phyloP scores from a whole-genome alignment of 2,888 invertebrate species.

The Ectemnius lituratus region DNA sequence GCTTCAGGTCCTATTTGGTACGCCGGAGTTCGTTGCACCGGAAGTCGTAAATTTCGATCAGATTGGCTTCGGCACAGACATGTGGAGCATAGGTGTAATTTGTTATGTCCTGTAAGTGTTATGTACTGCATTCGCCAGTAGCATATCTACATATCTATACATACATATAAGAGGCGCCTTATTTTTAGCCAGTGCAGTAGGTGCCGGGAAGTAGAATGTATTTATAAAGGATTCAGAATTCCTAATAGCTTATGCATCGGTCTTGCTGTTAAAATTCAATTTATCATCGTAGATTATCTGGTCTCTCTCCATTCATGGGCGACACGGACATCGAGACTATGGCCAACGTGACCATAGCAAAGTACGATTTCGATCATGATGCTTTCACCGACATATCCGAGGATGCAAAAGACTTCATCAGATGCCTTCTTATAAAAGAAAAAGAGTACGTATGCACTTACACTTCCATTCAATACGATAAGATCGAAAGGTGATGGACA shows the following conservation, averaged over 20 bases:
- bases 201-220: not conserved
- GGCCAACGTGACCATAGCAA: slow-evolving; percentile 98
- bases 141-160: not conserved
- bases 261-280: not conserved
- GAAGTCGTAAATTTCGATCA: slow-evolving; percentile 99
- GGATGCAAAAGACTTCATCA: slow-evolving; percentile 97
- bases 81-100: slow-evolving; percentile 99
- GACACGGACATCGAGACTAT: slow-evolving; percentile 98
- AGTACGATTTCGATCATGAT: slow-evolving; percentile 98
- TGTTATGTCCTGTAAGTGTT: slow-evolving; percentile 99
- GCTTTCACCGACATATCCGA: slow-evolving; percentile 96
- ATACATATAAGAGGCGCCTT: not conserved
- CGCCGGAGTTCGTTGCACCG: slow-evolving; percentile 99
- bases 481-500: no score
- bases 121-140: slow-evolving; percentile 15
- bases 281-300: slow-evolving; percentile 88
- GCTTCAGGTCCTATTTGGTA: slow-evolving; percentile 96
- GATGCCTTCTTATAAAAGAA: slow-evolving; percentile 93
- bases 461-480: no score
- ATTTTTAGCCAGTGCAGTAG: not conserved
- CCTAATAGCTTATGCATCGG: no score
- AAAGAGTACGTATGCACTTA: slow-evolving; percentile 85
- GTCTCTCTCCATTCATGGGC: slow-evolving; percentile 99
- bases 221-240: not conserved
- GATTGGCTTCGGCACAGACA: slow-evolving; percentile 96